phyloP scores from a whole-genome alignment of 2,888 invertebrate genomes.

The Osedax frankpressi region DNA sequence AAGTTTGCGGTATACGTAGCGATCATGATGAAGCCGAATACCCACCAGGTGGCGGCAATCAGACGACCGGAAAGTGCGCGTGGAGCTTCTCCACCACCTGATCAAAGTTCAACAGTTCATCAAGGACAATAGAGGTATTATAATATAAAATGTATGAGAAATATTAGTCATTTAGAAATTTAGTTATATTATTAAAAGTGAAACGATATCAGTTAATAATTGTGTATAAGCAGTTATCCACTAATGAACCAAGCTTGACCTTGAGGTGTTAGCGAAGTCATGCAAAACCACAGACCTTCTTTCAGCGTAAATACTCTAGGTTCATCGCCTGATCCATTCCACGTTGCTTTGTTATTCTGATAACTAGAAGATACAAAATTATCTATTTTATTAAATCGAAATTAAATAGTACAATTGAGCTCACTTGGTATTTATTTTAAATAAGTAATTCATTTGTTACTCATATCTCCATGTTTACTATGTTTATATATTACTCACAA shows the following conservation, averaged over 20 bases:
- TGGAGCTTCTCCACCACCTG: constrained; percentile 42
- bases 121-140: no score
- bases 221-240: no score
- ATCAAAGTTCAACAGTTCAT: no score
- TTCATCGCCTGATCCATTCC: constrained; percentile 64
- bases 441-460: not conserved
- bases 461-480: no score
- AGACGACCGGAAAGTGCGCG: constrained; percentile 86
- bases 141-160: no score
- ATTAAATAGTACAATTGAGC: not conserved
- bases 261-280: constrained; percentile 89
- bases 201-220: no score
- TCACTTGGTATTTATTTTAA: not conserved
- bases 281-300: constrained; percentile 96
- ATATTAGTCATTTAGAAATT: no score
- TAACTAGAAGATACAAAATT: constrained; percentile 48
- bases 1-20: constrained; percentile 96
- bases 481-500: no score
- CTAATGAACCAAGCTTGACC: no score
- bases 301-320: constrained; percentile 85
- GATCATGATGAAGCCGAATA: constrained; percentile 95
- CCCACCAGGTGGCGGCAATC: constrained; percentile 96
- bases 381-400: no score
- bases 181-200: no score
- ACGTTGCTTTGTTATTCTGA: constrained; percentile 49